Base-by-base conservation (phyloP, 2,113 vertebrate genomes). In the Mungos mungo region DNA sequence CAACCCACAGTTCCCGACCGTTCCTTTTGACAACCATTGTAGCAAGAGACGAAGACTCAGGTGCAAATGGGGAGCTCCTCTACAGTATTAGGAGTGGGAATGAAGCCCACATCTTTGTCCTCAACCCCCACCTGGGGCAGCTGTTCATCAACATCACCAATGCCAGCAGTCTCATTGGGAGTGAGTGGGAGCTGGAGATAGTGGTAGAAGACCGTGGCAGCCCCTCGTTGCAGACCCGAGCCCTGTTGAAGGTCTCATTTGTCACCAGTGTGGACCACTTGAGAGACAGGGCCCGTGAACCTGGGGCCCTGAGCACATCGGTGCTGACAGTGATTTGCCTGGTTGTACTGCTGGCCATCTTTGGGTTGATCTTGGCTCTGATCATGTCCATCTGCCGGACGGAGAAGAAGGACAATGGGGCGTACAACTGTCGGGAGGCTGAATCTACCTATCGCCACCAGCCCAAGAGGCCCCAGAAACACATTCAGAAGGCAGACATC, bases 361-460 rank as follows among this genome's bases (percentile, higher is more conserved):
- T 99, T 3, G 98, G 99, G n/a, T 84, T 99, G 13, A 98, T 99
- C n/a, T 95, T 99, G 18, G 99, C 98, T 38, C 87, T 99, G 54
- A 98, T 99, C 9, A 98, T 99, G 65, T 99, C 99, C 1, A 98
- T 99, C 93, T 99, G 99, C 69, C 99, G 98, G 81, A 99, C 98
- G 0, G 99, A 99, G 83, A 97, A 96, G 65, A 99, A 99, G 98
- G 99, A 99, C 23, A 98, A 98, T 97, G 98, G 97, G 87, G 99
- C 99, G 18, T 99, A 99, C 98, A 99, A 99, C 98, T 99, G 99
- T 98, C 98, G 99, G 68, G 99, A 99, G 97, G 99, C 99, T 0
- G 99, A 99, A 95, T 99, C 99, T 0, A 99, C 99, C 25, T 99
- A 98, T 97, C 98, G 99, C 82, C 98, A 99, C 54, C 99, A 99